phyloP scores from a whole-genome alignment of 2,888 invertebrate species.

The Sminthurinus aureus region DNA sequence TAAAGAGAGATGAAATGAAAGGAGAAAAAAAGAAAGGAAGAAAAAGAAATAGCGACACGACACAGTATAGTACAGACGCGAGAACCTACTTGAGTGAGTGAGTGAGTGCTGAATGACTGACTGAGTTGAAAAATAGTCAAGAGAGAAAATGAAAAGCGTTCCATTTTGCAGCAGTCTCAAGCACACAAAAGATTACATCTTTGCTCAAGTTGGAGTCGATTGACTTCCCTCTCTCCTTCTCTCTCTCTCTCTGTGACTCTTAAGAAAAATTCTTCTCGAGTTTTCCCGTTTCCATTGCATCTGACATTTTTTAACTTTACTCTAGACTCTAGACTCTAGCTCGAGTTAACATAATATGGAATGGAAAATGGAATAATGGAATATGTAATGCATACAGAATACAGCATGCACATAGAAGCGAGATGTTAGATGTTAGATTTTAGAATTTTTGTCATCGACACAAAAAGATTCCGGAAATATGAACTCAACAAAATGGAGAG shows the following conservation, averaged over 20 bases:
- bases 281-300: slow-evolving; percentile 17
- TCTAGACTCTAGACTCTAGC: slow-evolving; percentile 6
- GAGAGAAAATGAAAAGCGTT: slow-evolving; percentile 38
- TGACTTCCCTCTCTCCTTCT: neutral
- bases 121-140: neutral
- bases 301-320: slow-evolving; percentile 22
- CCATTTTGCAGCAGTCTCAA: slow-evolving; percentile 28
- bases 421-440: neutral
- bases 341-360: slow-evolving; percentile 23
- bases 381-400: slow-evolving; percentile 5
- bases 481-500: slow-evolving; percentile 11
- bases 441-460: neutral
- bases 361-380: neutral
- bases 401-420: neutral
- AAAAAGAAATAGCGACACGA: no score
- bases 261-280: slow-evolving; percentile 17
- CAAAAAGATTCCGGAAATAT: slow-evolving; percentile 14
- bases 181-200: slow-evolving; percentile 36
- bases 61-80: no score
- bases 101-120: neutral
- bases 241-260: neutral
- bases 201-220: slow-evolving; percentile 36
- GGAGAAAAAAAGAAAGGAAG: no score
- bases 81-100: neutral
- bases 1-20: slow-evolving; percentile 13